Percentiles rank a stretch among this genome's conserved stretches.
These are phyloP conservation scores for Drosophila mayri DNA, from an alignment of 1,140 invertebrate species.

Conservation along the genomic window DNA sequence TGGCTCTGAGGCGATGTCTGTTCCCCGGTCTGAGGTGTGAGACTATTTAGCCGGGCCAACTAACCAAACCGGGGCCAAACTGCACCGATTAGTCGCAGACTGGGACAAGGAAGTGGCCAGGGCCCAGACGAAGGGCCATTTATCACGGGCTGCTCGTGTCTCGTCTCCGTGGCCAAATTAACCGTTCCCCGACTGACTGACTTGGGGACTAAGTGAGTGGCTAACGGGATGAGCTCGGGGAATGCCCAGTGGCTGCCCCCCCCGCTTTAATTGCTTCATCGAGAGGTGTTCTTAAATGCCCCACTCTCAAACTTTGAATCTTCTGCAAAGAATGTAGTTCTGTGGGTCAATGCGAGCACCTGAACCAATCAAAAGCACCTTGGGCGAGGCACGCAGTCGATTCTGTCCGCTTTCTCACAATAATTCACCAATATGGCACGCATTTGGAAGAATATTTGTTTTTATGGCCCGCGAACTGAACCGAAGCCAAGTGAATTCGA, in stretches of 20 bases:
- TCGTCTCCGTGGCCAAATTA: constrained; percentile 64
- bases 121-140: constrained; percentile 65
- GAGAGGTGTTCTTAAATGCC: constrained; percentile 49
- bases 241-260: constrained; percentile 34
- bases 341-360: constrained; percentile 79
- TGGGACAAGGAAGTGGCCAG: constrained; percentile 39
- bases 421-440: constrained; percentile 47
- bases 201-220: constrained; percentile 28
- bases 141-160: constrained; percentile 73
- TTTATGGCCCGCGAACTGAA: not conserved
- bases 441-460: constrained; percentile 15
- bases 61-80: constrained; percentile 39
- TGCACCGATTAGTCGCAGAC: constrained; percentile 48
- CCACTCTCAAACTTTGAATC: not conserved
- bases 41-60: constrained; percentile 57
- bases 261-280: constrained; percentile 71
- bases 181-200: constrained; percentile 56
- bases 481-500: constrained; percentile 58
- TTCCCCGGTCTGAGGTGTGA: constrained; percentile 40
- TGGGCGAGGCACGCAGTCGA: constrained; percentile 54
- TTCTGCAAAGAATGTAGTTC: constrained; percentile 66
- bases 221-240: constrained; percentile 41
- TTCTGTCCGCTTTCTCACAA: constrained; percentile 69
- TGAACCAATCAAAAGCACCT: constrained; percentile 67
- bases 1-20: constrained; percentile 19